Percentiles rank a stretch among this genome's conserved stretches.
Evolutionary conservation across 1,140 invertebrate species (phyloP).

Genomic region (Tetramorium parvispinum): DNA sequence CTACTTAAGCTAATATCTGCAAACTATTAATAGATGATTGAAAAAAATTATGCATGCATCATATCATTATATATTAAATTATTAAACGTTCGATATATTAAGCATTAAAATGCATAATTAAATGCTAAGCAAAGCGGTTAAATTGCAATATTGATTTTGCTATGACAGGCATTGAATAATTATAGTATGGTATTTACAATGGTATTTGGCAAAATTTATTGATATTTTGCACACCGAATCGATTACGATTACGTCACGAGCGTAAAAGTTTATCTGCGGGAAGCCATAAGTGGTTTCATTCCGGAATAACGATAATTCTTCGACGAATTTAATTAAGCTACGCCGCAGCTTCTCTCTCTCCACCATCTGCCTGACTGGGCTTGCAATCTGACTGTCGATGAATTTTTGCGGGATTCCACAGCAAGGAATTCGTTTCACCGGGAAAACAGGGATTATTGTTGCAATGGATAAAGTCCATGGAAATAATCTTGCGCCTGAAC

Average conservation of each 20-base stretch:
- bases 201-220: slow-evolving; percentile 14
- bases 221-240: slow-evolving; percentile 73
- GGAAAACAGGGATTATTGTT: slow-evolving; percentile 48
- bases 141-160: slow-evolving; percentile 5
- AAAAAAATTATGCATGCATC: neutral
- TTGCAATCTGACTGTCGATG: slow-evolving; percentile 67
- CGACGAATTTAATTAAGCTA: slow-evolving; percentile 72
- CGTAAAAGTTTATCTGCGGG: slow-evolving; percentile 79
- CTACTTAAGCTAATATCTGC: neutral
- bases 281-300: slow-evolving; percentile 78
- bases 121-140: neutral
- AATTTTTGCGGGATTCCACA: slow-evolving; percentile 64
- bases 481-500: slow-evolving; percentile 46
- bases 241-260: slow-evolving; percentile 77
- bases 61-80: neutral
- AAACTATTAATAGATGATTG: neutral
- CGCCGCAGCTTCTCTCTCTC: slow-evolving; percentile 59
- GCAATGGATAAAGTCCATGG: slow-evolving; percentile 43
- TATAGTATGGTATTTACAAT: neutral
- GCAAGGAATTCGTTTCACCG: slow-evolving; percentile 27
- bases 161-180: neutral
- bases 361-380: slow-evolving; percentile 32
- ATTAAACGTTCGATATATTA: neutral
- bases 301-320: slow-evolving; percentile 69
- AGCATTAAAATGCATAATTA: slow-evolving; percentile 13